Evolutionary conservation across 2,888 invertebrate species (phyloP).

Genomic region (Pandemis corylana): DNA sequence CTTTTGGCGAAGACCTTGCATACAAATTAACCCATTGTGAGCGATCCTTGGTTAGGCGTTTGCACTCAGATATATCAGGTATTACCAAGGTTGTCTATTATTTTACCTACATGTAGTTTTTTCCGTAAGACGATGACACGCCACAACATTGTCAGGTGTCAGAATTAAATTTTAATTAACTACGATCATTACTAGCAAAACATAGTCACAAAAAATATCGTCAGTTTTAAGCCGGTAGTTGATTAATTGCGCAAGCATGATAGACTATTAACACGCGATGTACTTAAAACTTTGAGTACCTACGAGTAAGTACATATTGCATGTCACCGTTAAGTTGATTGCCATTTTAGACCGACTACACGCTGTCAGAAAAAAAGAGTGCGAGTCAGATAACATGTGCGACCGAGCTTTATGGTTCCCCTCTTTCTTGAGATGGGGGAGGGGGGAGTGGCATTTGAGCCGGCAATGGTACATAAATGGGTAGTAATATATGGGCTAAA

Average conservation of each 20-base stretch:
- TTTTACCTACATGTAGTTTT: slow-evolving; percentile 29
- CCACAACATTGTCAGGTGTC: not conserved
- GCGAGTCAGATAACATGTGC: not conserved
- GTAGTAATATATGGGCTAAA: too few relatives aligned
- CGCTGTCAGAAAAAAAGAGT: not conserved
- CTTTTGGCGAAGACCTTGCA: slow-evolving; percentile 71
- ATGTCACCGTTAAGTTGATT: not conserved
- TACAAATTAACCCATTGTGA: slow-evolving; percentile 68
- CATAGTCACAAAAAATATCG: slow-evolving; percentile 21
- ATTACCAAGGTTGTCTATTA: slow-evolving; percentile 32
- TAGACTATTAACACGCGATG: not conserved
- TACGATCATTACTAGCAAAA: slow-evolving; percentile 25
- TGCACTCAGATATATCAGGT: slow-evolving; percentile 43
- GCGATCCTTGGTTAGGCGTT: slow-evolving; percentile 60
- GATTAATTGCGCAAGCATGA: slow-evolving; percentile 13
- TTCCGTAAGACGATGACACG: slow-evolving; percentile 7
- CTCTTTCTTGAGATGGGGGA: too few relatives aligned
- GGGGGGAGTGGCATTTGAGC: too few relatives aligned
- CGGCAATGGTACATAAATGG: too few relatives aligned
- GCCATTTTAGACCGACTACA: not conserved
- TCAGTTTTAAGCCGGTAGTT: slow-evolving; percentile 1
- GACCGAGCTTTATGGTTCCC: too few relatives aligned
- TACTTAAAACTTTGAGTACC: not conserved
- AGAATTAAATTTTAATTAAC: slow-evolving; percentile 36
- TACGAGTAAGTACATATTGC: not conserved